Base-by-base conservation (phyloP, 2,888 invertebrate genomes). In the Aquatica leii region DNA sequence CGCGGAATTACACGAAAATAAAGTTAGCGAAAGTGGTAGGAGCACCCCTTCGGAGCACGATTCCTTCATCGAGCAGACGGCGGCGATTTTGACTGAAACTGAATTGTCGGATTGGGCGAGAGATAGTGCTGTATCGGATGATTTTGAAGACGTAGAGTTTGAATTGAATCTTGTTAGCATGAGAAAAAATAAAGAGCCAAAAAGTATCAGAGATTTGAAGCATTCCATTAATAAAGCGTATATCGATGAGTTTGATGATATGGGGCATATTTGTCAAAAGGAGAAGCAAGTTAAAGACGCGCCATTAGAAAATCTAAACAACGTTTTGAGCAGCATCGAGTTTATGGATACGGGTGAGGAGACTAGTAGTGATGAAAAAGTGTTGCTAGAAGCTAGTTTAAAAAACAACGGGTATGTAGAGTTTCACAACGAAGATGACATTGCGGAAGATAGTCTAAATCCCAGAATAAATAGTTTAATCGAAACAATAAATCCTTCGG, bases 61-160 rank as follows among this genome's bases (percentile, higher is more conserved):
- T 43, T 91, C 91, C 0, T 87, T 89, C 56, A 87, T 88, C 1
- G 91, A 92, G 70, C 84, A 85, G 1, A 89, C 89, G 0, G 90
- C 90, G 0, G 87, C 90, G 0, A 91, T 88, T 1, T 82, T 93
- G 9, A 93, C 94, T 0, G 94, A 94, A 80, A 94, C 94, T 0
- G 94, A 94, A 76, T 82, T 94, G n/a, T 94, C 93, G 0, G 94
- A 95, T 78, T 94, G 94, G 94, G 93, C 93, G 0, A 87, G 91
- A 2, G 94, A 94, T 74, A 91, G 90, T 69, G 89, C 87, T 40
- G 90, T 90, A 1, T 87, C 92, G 0, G 93, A 93, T 72, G 92
- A 92, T 76, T 86, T 92, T 59, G 87, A 87, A 40, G 88, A 89
- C 68, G 85, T 86, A 50, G 88, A 88, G 62, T 86, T 87, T 70